These are phyloP conservation scores for Phrynocephalus versicolor DNA, from an alignment of 2,113 vertebrate species.

Conservation along the genomic window DNA sequence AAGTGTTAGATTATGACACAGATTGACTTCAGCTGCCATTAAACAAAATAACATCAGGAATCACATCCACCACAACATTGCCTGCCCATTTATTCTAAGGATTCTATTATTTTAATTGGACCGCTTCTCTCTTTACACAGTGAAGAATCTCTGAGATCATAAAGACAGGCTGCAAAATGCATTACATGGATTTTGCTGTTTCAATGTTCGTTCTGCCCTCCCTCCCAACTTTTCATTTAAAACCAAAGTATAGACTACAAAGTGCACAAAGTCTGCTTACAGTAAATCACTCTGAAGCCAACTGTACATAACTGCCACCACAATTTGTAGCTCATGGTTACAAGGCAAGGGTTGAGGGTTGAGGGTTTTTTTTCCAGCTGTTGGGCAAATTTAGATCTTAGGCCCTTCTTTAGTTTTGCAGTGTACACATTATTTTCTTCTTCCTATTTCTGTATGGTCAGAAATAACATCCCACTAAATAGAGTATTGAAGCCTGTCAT, in stretches of 20 bases:
- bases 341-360: neutral
- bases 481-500: neutral
- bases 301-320: neutral
- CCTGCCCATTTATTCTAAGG: neutral
- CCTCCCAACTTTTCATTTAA: neutral
- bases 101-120: slow-evolving; percentile 18
- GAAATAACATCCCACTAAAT: neutral
- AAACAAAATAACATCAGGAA: neutral
- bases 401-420: neutral
- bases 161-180: neutral
- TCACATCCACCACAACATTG: neutral
- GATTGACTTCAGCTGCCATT: neutral
- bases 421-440: neutral
- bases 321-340: neutral
- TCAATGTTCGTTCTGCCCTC: neutral
- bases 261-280: neutral
- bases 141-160: neutral
- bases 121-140: neutral
- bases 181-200: neutral
- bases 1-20: neutral
- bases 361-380: neutral
- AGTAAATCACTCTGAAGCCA: neutral
- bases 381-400: neutral
- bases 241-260: neutral
- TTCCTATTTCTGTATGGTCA: neutral